Evolutionary conservation across 2,113 vertebrate species (phyloP), one percentile per base, ranked within the genome.

Genomic region (Nycticorax nycticorax): DNA sequence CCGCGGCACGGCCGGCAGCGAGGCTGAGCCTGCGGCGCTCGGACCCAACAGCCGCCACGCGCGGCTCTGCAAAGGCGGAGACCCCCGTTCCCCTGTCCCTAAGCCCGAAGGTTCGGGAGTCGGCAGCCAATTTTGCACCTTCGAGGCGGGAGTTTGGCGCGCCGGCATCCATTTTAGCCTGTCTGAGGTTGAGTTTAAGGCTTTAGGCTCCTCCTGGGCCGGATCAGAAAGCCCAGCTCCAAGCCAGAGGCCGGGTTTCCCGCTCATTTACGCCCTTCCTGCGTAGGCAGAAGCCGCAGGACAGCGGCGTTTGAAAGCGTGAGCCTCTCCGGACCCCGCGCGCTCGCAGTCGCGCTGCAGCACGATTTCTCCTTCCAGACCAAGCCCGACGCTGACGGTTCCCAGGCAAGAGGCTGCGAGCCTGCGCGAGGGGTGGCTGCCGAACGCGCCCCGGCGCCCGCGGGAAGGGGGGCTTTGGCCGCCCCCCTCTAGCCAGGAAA

Each of bases 371-470:
- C 55, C 22, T 53, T 22, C 23, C 64, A 9, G 43, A 8, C n/a
- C 15, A 41, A 33, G 57, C 1, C 3, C 4, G 87, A 43, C 47
- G 8, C 57, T 12, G 53, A 6, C 4, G 47, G 55, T 26, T 15
- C 14, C n/a, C 90, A 73, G 90, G 9, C n/a, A 10, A 11, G 55
- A n/a, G n/a, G n/a, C n/a, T n/a, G 32, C 2, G 6, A 66, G 53
- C 22, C 66, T 1, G 0, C 2, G 23, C 56, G 3, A 7, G 3
- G 3, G 48, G 18, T 2, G 55, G 5, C 73, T 19, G 8, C 14
- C 14, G 24, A 2, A n/a, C 4, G 4, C 1, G 0, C 73, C 5
- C 20, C 27, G 0, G 8, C 26, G 13, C 41, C 41, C 41, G 14
- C 14, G 41, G 41, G 41, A 43, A 43, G 41, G 41, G 41, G 41